Evolutionary conservation across 1,140 invertebrate species (phyloP).

Genomic region (Drosophila gunungcola): DNA sequence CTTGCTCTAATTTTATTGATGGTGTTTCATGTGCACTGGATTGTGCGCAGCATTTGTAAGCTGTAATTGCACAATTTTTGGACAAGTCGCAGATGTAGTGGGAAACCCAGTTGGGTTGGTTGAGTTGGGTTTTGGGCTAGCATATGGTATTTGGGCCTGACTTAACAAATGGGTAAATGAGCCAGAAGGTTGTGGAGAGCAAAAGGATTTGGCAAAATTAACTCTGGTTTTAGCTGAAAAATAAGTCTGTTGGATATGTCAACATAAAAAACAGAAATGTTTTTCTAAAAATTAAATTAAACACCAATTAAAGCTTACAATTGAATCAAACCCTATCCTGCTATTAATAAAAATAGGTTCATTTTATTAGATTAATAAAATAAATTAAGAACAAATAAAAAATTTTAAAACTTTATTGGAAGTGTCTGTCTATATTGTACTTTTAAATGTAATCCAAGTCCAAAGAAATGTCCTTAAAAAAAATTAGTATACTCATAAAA

Average conservation of each 20-base stretch:
- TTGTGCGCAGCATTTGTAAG: conserved; percentile 70
- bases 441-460: too few species aligned
- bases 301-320: background rate
- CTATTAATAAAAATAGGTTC: too few species aligned
- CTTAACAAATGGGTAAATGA: conserved; percentile 11
- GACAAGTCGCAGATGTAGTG: conserved; percentile 44
- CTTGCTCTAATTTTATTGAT: conserved; percentile 81
- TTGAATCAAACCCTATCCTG: too few species aligned
- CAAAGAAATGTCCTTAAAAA: too few species aligned
- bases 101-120: conserved; percentile 17
- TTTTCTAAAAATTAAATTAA: background rate
- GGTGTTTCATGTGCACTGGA: conserved; percentile 75
- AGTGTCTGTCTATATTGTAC: too few species aligned
- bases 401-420: too few species aligned
- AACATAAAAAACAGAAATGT: background rate
- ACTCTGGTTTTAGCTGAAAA: background rate
- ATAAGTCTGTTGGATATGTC: background rate
- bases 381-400: too few species aligned
- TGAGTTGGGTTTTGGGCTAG: conserved; percentile 13
- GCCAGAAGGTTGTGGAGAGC: background rate
- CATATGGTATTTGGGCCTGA: conserved; percentile 13
- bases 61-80: conserved; percentile 68
- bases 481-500: too few species aligned
- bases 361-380: too few species aligned
- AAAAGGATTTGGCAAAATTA: background rate